phyloP scores from a whole-genome alignment of 2,113 vertebrate genomes.

The Hemiscyllium ocellatum region DNA sequence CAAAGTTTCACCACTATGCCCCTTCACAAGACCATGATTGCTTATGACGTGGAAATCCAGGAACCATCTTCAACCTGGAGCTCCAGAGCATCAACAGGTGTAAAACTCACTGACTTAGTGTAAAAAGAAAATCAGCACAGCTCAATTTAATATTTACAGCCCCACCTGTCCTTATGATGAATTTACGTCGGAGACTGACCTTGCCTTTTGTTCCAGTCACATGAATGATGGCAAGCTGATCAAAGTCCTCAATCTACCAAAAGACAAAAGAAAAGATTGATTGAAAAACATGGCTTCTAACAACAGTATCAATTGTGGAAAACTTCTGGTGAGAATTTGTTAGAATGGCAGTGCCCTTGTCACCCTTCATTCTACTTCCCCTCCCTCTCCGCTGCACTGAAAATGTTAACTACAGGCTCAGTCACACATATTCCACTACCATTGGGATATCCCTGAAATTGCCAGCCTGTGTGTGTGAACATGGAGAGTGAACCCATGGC shows the following conservation, averaged over 20 bases:
- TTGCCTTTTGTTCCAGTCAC: constrained; percentile 95
- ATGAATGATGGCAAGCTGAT: constrained; percentile 85
- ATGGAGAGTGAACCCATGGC: neutral
- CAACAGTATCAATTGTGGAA: neutral
- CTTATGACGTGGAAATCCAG: neutral
- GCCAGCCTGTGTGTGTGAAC: too few relatives aligned
- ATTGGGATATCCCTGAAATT: neutral
- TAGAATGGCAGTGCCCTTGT: neutral
- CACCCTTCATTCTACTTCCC: neutral
- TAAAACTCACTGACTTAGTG: neutral
- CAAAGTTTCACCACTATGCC: too few relatives aligned
- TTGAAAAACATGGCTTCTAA: neutral
- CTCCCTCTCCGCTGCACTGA: neutral
- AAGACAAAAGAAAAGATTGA: constrained; percentile 39
- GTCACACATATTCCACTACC: neutral
- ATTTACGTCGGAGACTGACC: constrained; percentile 56
- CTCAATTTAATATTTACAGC: neutral
- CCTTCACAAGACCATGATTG: neutral
- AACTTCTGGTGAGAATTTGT: neutral
- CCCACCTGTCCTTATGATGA: neutral
- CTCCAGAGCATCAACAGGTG: neutral
- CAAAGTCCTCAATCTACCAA: constrained; percentile 75
- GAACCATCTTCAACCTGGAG: neutral
- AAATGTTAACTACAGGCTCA: neutral
- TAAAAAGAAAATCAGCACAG: neutral